Evolutionary conservation across 2,113 vertebrate genomes (phyloP), one percentile per base, ranked within the genome.

Genomic region (Oplegnathus fasciatus): DNA sequence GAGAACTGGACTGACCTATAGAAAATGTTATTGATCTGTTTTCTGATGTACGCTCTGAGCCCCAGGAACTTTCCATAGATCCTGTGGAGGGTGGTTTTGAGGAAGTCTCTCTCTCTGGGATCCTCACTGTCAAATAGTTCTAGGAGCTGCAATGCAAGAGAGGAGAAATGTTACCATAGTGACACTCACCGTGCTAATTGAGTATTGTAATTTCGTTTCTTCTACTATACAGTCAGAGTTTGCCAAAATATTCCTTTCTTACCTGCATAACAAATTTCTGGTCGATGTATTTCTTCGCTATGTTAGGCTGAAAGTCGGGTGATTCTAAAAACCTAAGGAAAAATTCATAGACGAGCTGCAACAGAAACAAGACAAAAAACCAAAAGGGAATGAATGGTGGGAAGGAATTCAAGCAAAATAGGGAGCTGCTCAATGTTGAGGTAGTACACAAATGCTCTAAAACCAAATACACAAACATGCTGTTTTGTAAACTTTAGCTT

Each of bases 1-100:
- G 34, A 54, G 40, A 42, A 22, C 18, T 18, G 34, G 24, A 92
- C 98, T 86, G 92, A 98, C 98, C 98, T 99, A 98, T 99, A 99
- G 97, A 99, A 99, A 97, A 99, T 99, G 96, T 99, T 99, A 97
- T 99, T 99, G 92, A 99, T 98, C 93, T 99, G 98, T 95, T 99
- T 99, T 93, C 98, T 96, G 94, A 99, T 99, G 95, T 99, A 99
- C 54, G 98, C 98, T 86, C 98, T 93, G 90, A 99, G 95, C 67
- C 98, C 98, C 93, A 99, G 95, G 92, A 99, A 99, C 94, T 99
- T 99, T 58, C 98, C 98, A 80, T 99, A 99, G 95, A 99, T 99
- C 92, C 98, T 95, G 95, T 99, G 98, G 79, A 99, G 97, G 83
- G 98, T 99, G 9, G 98, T 99, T 95, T 99, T 99, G 83, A 99